These are phyloP conservation scores for Dinoponera quadriceps DNA, from an alignment of 1,140 invertebrate genomes.

Conservation along the genomic window DNA sequence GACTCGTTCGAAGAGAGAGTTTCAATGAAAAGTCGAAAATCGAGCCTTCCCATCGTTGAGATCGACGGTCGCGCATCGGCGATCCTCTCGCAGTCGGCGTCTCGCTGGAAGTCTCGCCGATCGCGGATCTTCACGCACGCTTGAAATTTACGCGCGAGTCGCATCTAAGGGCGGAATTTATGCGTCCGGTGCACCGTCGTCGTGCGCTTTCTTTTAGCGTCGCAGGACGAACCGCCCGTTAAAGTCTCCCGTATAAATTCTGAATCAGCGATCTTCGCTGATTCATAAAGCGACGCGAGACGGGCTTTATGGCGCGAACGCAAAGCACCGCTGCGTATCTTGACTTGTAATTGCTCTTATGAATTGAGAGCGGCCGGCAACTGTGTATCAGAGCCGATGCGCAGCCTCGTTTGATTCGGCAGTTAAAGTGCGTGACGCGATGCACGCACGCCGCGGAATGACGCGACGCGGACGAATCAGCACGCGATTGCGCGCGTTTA, in stretches of 20 bases:
- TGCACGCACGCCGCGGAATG: neutral
- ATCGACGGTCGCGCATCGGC: neutral
- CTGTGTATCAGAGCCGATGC: conserved; percentile 46
- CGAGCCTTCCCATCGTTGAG: no score
- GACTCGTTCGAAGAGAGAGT: neutral
- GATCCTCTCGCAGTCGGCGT: neutral
- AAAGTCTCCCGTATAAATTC: conserved; percentile 79
- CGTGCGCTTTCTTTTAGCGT: conserved; percentile 70
- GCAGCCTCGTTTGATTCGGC: neutral
- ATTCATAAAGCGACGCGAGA: conserved; percentile 76
- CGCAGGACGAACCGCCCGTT: conserved; percentile 71
- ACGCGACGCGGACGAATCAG: conserved; percentile 9
- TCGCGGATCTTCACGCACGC: conserved; percentile 31
- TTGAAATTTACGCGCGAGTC: conserved; percentile 48
- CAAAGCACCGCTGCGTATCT: conserved; percentile 60
- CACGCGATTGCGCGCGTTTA: conserved; percentile 8
- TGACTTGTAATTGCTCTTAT: conserved; percentile 69
- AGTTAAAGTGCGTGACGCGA: conserved; percentile 52
- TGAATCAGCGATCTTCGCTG: conserved; percentile 74
- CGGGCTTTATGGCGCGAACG: conserved; percentile 76
- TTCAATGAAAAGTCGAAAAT: no score
- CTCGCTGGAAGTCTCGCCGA: conserved; percentile 1
- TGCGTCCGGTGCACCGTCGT: conserved; percentile 75
- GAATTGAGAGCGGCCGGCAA: conserved; percentile 72
- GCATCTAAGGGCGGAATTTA: conserved; percentile 71